Evolutionary conservation across 2,113 vertebrate species (phyloP).

Genomic region (Nibea albiflora): DNA sequence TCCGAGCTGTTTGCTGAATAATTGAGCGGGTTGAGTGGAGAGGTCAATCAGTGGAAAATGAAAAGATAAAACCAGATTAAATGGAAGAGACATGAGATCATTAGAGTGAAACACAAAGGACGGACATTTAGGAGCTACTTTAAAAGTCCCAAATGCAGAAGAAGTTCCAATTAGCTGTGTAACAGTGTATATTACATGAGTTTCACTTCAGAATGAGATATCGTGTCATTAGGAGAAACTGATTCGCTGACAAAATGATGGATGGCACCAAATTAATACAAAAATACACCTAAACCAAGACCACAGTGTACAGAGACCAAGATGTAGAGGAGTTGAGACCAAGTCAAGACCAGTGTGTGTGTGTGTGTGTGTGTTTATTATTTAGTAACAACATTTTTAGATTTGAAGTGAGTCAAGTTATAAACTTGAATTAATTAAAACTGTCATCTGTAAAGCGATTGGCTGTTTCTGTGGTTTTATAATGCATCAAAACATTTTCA

Average conservation of each 20-base stretch:
- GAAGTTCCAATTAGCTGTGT: conserved; percentile 24
- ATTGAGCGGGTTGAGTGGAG: conserved; percentile 62
- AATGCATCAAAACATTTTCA: no score
- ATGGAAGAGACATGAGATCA: conserved; percentile 65
- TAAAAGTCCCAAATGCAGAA: conserved; percentile 28
- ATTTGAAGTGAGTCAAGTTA: no score
- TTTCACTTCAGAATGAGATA: conserved; percentile 18
- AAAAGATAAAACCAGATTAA: conserved; percentile 65
- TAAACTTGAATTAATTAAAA: background rate
- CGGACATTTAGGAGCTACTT: conserved; percentile 31
- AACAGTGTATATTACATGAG: conserved; percentile 14
- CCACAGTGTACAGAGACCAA: background rate
- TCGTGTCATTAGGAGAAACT: conserved; percentile 9
- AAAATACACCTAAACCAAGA: background rate
- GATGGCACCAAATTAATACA: conserved; percentile 10
- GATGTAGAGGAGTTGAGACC: no score
- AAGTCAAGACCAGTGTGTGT: no score
- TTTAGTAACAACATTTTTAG: no score
- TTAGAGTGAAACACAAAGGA: conserved; percentile 56
- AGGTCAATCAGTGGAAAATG: conserved; percentile 71
- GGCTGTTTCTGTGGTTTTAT: background rate
- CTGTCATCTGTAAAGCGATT: background rate
- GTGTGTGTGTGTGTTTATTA: no score
- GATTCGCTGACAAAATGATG: conserved; percentile 27
- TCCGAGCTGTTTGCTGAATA: conserved; percentile 60